Base-by-base conservation (phyloP, 1,140 invertebrate genomes). In the Adoxophyes honmai region DNA sequence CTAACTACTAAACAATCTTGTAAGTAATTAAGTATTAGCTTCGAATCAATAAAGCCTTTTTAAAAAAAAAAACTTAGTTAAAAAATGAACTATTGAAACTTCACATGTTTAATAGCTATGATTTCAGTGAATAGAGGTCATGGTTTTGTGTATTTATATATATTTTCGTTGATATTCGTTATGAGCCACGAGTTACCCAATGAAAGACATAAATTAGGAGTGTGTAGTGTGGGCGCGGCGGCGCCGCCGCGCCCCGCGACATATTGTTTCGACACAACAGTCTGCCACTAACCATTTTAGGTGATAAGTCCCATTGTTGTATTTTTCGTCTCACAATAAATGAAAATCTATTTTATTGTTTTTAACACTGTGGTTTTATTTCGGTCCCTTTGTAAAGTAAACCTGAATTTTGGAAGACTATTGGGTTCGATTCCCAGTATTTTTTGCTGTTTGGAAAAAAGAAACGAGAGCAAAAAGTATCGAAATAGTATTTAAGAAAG, bases 311-410 rank as follows among this genome's bases (percentile, higher is more conserved):
- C 85, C 85, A 88, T 88, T 88, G 85, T 88, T 88, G 85, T 88
- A 88, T 88, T 88, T 88, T 88, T 88, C 85, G 85, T 88, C 85
- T 88, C 85, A 88, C 85, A 88, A 88, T 88, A 88, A 88, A 88
- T 88, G 85, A 88, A 85, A 87, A 88, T 88, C 85, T 88, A 88
- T 88, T 88, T 88, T 86, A 88, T 88, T 88, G 85, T 88, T 88
- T 88, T 88, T 88, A 88, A 68, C 60, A 58, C 58, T 78, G 78
- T 76, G 56, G 80, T 87, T 86, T 86, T 63, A 85, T 86, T 85
- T 80, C 33, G 7, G 10, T 11, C 21, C 21, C 6, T 28, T 28
- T 28, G 21, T 2, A 6, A 28, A 28, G 6, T 6, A 28, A 28
- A 28, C 21, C 21, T 28, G 21, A 6, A 28, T 6, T 3, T n/a